Conservation (phyloP, 2,113 vertebrate species). For the Melanostigma gelatinosum region DNA sequence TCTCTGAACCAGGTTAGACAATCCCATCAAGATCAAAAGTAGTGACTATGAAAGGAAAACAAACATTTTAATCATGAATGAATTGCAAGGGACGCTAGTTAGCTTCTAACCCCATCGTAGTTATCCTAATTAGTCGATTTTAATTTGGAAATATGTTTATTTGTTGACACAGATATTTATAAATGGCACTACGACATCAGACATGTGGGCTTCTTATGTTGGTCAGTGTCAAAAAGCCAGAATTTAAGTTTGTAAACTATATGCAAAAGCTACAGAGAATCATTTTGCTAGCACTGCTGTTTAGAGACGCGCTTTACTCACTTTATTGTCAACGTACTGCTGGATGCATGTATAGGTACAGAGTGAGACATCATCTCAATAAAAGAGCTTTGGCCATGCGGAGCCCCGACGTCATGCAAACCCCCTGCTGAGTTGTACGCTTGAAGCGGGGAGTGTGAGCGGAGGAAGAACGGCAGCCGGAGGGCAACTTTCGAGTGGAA, state of each 20-base stretch:
- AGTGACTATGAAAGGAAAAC: neutral
- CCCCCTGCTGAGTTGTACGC: constrained; percentile 62
- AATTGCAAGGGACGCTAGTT: neutral
- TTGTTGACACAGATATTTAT: neutral
- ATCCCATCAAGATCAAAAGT: neutral
- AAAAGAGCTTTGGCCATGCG: constrained; percentile 47
- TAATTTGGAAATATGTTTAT: neutral
- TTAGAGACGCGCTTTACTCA: neutral
- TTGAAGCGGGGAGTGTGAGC: constrained; percentile 49
- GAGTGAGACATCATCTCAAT: neutral
- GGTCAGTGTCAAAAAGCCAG: no score
- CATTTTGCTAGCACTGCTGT: neutral
- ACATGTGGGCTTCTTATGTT: neutral
- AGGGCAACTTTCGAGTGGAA: constrained; percentile 46
- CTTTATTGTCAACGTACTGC: neutral
- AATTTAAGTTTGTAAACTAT: neutral
- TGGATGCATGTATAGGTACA: fast-evolving
- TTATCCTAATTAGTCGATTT: no score
- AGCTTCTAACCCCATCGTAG: no score
- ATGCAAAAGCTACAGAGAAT: no score
- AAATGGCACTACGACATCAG: neutral
- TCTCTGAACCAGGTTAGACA: neutral
- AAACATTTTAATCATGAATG: neutral
- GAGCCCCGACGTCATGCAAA: constrained; percentile 53
- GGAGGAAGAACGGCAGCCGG: constrained; percentile 41